Evolutionary conservation across 2,797 vertebrate genomes (phyloP), one percentile per base, ranked within the genome.

Genomic region (Eutrigla gurnardus): DNA sequence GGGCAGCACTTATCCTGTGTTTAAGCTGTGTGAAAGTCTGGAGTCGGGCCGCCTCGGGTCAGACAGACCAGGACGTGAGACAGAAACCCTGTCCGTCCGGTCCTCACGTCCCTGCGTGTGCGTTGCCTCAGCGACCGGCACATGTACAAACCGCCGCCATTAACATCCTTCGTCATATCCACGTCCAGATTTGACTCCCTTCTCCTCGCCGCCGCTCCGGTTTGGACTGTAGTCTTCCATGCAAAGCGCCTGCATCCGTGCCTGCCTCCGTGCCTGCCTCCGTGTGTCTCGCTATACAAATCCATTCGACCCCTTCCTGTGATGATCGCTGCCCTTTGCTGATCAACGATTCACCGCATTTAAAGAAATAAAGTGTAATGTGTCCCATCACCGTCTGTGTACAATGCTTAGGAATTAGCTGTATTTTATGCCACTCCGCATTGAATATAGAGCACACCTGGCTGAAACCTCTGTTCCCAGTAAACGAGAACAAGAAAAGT

Each of bases 1-100:
- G 74, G 79, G 47, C 74, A 53, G 59, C 35, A 36, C 68, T 83
- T 63, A 63, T 82, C 80, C 79, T 46, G 49, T 50, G 33, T 66
- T 43, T 73, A 80, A 81, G 71, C 70, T 39, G 47, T 50, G 60
- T 57, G 25, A 39, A 70, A 78, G 80, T 64, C 60, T 5, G 39
- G 63, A 63, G 82, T 46, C 5, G 17, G 68, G 73, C 57, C 43
- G 36, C 53, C 57, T 75, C 37, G 13, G 75, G 79, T 87, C 81
- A 54, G 33, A 64, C 47, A 3, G 74, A 80, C 57, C 40, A 12
- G 60, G 40, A 55, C 25, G 46, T 3, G 1, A n/a, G 62, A 58
- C 70, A 4, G 63, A 49, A 33, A 4, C 15, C 7, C 42, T 4
- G 50, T 32, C 6, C 0, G 5, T 54, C 39, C 45, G 15, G 32